Evolutionary conservation across 2,888 invertebrate species (phyloP), one percentile per base, ranked within the genome.

Genomic region (Dioctria rufipes): DNA sequence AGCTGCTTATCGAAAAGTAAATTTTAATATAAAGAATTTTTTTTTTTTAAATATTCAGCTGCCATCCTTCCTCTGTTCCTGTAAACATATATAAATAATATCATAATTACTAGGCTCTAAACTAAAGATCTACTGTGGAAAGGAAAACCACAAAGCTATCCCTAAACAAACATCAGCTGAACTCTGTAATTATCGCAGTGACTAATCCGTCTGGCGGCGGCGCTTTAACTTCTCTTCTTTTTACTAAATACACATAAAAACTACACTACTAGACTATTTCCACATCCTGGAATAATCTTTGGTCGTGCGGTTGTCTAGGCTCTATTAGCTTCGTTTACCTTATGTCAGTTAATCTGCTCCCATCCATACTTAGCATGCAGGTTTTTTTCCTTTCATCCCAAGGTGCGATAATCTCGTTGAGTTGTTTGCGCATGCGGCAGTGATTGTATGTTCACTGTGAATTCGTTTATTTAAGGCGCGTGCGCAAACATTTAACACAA

Each of bases 401-500:
- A 58, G n/a, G 58, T 39, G 54, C n/a, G 73, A 75, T 58, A 75
- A 60, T 75, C 25, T 58, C 25, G 58, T 8, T 37, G 58, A 58
- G 60, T 39, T 75, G 40, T 58, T n/a, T 75, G 58, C 8, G 43
- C 58, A 58, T 39, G 58, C 73, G 58, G 58, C 42, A 37, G 25
- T 11, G 65, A 65, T 65, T 65, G 65, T 42, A 11, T 9, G 2
- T 51, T 51, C 11, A 9, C 51, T 51, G 51, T 51, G 6, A 6
- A 43, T 43, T 43, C 67, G 78, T 80, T 82, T 78, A 43, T 61
- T 80, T 80, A 69, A 61, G 82, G 46, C 82, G 82, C 82, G 82
- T 82, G 82, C 78, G 78, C 82, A 82, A 82, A 82, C 80, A 80
- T 82, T 82, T 82, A 82, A 82, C 82, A 73, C 43, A 11, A 58